Conservation (phyloP, 2,888 invertebrate genomes). For the Dyspetes luteomarginatus region DNA sequence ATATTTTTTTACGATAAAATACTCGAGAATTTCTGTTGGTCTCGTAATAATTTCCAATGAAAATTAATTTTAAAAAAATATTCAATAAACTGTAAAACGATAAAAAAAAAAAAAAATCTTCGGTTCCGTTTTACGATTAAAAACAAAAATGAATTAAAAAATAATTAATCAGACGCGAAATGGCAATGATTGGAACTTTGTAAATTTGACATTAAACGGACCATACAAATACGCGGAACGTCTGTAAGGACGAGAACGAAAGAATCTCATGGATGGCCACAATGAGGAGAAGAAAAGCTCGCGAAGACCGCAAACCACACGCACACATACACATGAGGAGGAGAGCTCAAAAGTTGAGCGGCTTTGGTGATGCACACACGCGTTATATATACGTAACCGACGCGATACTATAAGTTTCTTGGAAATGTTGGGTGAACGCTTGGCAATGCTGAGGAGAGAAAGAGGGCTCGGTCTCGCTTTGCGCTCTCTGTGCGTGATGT, state of each 20-base stretch:
- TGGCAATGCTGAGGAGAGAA: constrained; percentile 47
- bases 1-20: too few species aligned
- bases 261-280: constrained; percentile 49
- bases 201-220: background rate
- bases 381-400: constrained; percentile 59
- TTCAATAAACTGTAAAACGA: too few species aligned
- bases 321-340: constrained; percentile 5
- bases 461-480: constrained; percentile 30
- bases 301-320: constrained; percentile 40
- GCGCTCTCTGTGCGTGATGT: constrained; percentile 25
- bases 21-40: too few species aligned
- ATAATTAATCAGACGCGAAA: too few species aligned
- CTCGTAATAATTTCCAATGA: too few species aligned
- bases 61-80: too few species aligned
- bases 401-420: constrained; percentile 64
- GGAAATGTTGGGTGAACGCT: constrained; percentile 60
- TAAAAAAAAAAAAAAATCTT: too few species aligned
- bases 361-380: constrained; percentile 39
- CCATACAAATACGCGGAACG: constrained; percentile 21
- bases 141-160: too few species aligned
- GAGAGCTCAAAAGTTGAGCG: constrained; percentile 34
- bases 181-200: too few species aligned
- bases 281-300: constrained; percentile 40
- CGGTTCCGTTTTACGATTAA: too few species aligned
- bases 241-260: constrained; percentile 13